Evolutionary conservation across 1,140 invertebrate genomes (phyloP), one percentile per base, ranked within the genome.

Genomic region (Andrena cerasifolii): DNA sequence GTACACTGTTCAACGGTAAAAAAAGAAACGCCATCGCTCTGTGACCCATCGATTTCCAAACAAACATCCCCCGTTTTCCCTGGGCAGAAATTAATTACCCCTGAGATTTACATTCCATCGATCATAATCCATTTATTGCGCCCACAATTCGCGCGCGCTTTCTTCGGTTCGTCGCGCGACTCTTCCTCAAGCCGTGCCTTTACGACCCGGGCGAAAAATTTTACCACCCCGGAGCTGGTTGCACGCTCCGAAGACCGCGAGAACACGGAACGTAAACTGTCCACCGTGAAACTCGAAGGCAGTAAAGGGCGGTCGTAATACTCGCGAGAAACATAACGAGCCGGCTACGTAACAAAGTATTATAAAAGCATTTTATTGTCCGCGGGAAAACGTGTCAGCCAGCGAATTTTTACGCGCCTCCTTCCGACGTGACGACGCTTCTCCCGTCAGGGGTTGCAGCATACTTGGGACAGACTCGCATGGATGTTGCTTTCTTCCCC

Each of bases 291-390:
- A 90, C 87, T 88, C 80, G 67, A 68, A 36, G 66, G 86, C 76
- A 88, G 86, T 90, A 90, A 91, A 90, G 84, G 78, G 66, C 28
- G 72, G 74, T 89, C 89, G 82, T 91, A 90, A 90, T 86, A 83
- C 79, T 68, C 76, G 76, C 66, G 74, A 83, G 78, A 75, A 83
- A 75, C 84, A 83, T 87, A 87, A 87, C 87, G 62, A 85, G 66
- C 36, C 71, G 59, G 33, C 65, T 68, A 76, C 74, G 51, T 76
- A 86, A 87, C 86, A 89, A 88, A 89, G 85, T 87, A 88, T 88
- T 87, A 86, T 90, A 90, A 90, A 91, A 88, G 78, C 84, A 86
- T 89, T 90, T 91, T 91, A 91, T 91, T 84, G 86, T 86, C 72
- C 78, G 47, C 68, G 83, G 67, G 73, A 88, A 89, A 86, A 85